Evolutionary conservation across 1,140 invertebrate species (phyloP).

Genomic region (Cydia pomonella): DNA sequence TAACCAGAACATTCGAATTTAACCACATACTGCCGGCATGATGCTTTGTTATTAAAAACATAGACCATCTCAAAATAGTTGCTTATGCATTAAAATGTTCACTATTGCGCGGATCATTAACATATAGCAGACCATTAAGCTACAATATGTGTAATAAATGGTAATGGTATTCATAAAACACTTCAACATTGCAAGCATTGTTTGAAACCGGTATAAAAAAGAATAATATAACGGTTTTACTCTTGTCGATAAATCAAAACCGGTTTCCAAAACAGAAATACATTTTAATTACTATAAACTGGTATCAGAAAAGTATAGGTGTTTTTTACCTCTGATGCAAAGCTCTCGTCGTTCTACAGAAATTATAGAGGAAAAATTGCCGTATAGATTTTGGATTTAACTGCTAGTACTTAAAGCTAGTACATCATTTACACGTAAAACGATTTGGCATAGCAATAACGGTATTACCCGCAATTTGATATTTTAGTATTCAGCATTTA

Average conservation of each 20-base stretch:
- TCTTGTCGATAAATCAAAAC: not conserved
- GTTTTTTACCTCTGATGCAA: constrained; percentile 1
- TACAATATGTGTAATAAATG: constrained; percentile 2
- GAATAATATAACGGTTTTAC: not conserved
- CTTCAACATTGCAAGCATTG: not conserved
- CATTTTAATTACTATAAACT: constrained; percentile 15
- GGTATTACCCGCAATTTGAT: too few relatives aligned
- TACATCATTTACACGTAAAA: too few relatives aligned
- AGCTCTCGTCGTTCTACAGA: not conserved
- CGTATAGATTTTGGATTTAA: too few relatives aligned
- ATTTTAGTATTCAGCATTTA: too few relatives aligned
- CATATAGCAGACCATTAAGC: constrained; percentile 9
- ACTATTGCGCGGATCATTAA: constrained; percentile 10
- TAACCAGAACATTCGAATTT: not conserved
- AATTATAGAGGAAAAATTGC: too few relatives aligned
- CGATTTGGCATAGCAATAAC: too few relatives aligned
- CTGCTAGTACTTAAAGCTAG: not conserved
- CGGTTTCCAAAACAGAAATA: not conserved
- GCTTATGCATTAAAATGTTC: not conserved
- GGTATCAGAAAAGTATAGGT: constrained; percentile 10
- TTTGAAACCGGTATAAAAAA: not conserved
- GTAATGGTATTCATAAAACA: constrained; percentile 13
- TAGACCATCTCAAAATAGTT: not conserved
- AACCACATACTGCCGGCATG: not conserved
- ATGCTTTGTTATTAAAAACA: not conserved